These are phyloP conservation scores for Pristionchus arcanus DNA, from an alignment of 2,888 invertebrate species.

Conservation along the genomic window DNA sequence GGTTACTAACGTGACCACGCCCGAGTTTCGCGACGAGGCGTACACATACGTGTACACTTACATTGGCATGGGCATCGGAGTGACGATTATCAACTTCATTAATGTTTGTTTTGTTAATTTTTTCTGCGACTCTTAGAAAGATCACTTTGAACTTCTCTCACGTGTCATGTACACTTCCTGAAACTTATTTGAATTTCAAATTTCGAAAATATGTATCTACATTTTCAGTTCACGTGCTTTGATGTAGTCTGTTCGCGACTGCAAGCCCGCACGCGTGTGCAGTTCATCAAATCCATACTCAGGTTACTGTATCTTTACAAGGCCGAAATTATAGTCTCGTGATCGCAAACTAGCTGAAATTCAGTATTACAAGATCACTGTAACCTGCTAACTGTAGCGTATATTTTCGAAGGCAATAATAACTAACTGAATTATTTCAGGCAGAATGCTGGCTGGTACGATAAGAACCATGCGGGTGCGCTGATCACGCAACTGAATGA, in stretches of 20 bases:
- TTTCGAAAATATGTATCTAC: background rate
- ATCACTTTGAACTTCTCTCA: background rate
- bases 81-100: slow-evolving; percentile 49
- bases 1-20: slow-evolving; percentile 9
- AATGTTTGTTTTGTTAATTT: slow-evolving; percentile 21
- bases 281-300: slow-evolving; percentile 42
- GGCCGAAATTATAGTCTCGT: background rate
- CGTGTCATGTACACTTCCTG: background rate
- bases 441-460: slow-evolving; percentile 53
- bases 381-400: no score
- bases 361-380: background rate
- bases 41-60: slow-evolving; percentile 52
- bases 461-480: slow-evolving; percentile 43
- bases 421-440: background rate
- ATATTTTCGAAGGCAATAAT: no score
- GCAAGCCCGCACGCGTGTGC: background rate
- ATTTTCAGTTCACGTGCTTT: slow-evolving; percentile 40
- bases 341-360: background rate
- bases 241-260: slow-evolving; percentile 3
- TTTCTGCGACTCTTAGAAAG: background rate
- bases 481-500: slow-evolving; percentile 53
- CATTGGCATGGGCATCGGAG: slow-evolving; percentile 43
- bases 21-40: slow-evolving; percentile 28
- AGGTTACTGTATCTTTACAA: slow-evolving; percentile 25
- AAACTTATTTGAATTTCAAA: background rate